Evolutionary conservation across 2,113 vertebrate species (phyloP).

Genomic region (Cynoglossus semilaevis): DNA sequence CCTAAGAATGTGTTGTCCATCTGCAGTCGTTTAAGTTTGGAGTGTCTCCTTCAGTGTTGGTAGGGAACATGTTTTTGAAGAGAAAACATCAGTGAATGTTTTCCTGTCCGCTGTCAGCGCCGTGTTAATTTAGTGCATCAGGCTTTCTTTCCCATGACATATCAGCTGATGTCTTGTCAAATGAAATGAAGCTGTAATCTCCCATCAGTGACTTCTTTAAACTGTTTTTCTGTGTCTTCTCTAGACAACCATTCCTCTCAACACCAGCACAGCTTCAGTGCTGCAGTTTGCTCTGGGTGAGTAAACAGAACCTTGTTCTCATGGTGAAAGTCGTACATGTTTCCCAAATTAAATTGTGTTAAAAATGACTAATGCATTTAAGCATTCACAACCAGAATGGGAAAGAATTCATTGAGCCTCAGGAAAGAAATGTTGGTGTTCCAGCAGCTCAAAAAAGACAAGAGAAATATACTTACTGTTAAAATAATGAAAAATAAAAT

Average conservation of each 20-base stretch:
- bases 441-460: too few species aligned
- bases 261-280: constrained; percentile 92
- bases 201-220: constrained; percentile 1
- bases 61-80: background rate
- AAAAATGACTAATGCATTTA: too few species aligned
- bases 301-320: constrained; percentile 43
- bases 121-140: background rate
- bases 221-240: constrained; percentile 35
- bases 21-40: background rate
- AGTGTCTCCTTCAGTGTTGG: background rate
- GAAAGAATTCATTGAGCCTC: too few species aligned
- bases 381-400: too few species aligned
- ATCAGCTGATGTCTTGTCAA: background rate
- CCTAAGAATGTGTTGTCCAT: background rate
- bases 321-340: too few species aligned
- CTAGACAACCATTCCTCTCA: constrained; percentile 87
- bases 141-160: background rate
- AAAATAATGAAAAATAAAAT: too few species aligned
- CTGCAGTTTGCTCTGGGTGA: constrained; percentile 98
- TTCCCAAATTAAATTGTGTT: too few species aligned
- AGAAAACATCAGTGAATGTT: background rate
- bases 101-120: background rate
- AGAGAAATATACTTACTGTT: too few species aligned
- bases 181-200: background rate
- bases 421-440: too few species aligned